phyloP scores from a whole-genome alignment of 2,888 invertebrate species.

The Hedya salicella region DNA sequence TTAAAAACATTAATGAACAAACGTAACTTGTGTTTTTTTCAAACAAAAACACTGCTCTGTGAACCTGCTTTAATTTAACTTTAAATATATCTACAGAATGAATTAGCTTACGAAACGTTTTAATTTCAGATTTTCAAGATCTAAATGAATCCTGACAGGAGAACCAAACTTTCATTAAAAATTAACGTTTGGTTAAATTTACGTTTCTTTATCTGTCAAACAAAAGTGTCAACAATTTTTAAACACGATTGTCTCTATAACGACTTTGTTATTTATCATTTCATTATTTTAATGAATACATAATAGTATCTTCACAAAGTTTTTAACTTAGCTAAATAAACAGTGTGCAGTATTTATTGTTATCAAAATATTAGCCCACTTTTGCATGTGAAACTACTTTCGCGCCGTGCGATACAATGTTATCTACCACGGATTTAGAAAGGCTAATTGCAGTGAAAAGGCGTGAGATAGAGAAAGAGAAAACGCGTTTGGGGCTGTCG shows the following conservation, averaged over 20 bases:
- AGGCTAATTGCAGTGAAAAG: constrained; percentile 76
- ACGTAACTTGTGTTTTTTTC: not conserved
- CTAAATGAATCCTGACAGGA: too few relatives aligned
- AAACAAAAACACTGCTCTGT: too few relatives aligned
- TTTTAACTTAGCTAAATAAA: not conserved
- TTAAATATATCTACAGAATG: too few relatives aligned
- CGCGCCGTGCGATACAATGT: constrained; percentile 61
- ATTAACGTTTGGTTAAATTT: not conserved
- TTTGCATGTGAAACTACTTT: constrained; percentile 41
- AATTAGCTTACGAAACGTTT: too few relatives aligned
- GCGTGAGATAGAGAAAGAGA: constrained; percentile 76
- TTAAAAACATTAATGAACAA: not conserved
- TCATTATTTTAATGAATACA: not conserved
- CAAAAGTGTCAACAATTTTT: constrained; percentile 8
- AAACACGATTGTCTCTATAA: constrained; percentile 5
- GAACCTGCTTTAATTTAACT: too few relatives aligned
- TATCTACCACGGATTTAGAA: constrained; percentile 73
- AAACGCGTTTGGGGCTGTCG: constrained; percentile 66
- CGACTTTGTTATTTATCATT: constrained; percentile 13
- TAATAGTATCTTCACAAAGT: not conserved
- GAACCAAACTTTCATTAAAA: too few relatives aligned
- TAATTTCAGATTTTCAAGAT: too few relatives aligned
- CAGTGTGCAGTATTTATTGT: not conserved
- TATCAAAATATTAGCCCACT: constrained; percentile 13
- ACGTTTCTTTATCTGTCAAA: constrained; percentile 9